Evolutionary conservation across 2,797 vertebrate species (phyloP).

Genomic region (Aplochiton taeniatus): DNA sequence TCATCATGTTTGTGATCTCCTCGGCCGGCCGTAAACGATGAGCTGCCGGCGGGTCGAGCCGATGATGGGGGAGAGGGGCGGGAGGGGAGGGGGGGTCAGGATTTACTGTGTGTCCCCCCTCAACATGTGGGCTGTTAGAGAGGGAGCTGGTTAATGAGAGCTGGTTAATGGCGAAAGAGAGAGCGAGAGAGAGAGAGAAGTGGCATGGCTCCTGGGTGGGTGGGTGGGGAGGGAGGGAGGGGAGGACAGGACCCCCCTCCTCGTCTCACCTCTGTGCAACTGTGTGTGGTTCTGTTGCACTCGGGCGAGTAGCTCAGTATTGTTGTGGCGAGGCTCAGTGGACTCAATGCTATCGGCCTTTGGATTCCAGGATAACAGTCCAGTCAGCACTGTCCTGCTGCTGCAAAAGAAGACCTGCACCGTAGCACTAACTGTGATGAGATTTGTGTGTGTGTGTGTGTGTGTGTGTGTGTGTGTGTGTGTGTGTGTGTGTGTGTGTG

Average conservation of each 20-base stretch:
- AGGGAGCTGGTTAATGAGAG: conserved; percentile 38
- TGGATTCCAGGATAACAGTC: no score
- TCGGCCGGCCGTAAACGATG: conserved; percentile 72
- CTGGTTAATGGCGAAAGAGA: conserved; percentile 74
- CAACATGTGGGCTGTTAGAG: conserved; percentile 77
- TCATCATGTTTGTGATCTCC: conserved; percentile 80
- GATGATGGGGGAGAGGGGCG: conserved; percentile 36
- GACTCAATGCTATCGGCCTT: no score
- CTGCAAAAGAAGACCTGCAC: no score
- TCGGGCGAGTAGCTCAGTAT: no score
- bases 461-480: conserved; percentile 22
- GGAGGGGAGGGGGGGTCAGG: conserved; percentile 53
- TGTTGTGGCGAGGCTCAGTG: no score
- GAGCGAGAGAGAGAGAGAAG: no score
- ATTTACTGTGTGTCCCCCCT: conserved; percentile 77
- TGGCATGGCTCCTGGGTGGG: no score
- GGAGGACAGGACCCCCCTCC: background rate
- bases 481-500: conserved; percentile 21
- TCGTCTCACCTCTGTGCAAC: background rate
- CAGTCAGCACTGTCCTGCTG: no score
- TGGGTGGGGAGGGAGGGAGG: no score
- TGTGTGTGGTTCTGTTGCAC: no score
- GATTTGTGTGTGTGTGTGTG: background rate
- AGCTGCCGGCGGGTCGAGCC: conserved; percentile 54
- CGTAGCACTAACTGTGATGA: background rate